Conservation (phyloP, 2,888 invertebrate genomes). For the Plagiodera versicolora region DNA sequence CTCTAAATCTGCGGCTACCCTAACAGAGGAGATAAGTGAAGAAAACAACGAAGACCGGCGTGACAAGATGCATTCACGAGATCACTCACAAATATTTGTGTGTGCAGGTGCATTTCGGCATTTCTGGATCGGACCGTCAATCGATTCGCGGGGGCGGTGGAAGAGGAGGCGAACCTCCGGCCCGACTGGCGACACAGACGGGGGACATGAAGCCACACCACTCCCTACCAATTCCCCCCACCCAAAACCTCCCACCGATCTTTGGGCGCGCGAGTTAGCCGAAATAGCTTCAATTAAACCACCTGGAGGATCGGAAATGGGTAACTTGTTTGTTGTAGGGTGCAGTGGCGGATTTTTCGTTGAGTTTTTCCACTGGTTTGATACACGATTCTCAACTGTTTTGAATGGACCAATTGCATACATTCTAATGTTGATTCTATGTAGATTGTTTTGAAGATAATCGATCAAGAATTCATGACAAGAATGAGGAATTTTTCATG, state of each 20-base stretch:
- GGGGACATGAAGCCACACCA: constrained; percentile 37
- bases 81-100: neutral
- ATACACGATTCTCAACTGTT: too few relatives aligned
- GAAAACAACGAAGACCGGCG: too few relatives aligned
- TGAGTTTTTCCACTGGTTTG: too few relatives aligned
- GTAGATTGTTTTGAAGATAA: too few relatives aligned
- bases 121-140: constrained; percentile 1
- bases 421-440: too few relatives aligned
- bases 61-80: neutral
- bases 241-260: neutral
- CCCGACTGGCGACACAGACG: constrained; percentile 46
- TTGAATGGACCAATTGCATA: too few relatives aligned
- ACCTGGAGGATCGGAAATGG: neutral
- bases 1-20: too few relatives aligned
- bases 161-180: constrained; percentile 27
- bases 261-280: neutral
- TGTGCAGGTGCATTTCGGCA: constrained; percentile 12
- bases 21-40: too few relatives aligned
- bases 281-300: neutral
- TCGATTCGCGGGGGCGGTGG: constrained; percentile 14
- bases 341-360: neutral
- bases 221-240: neutral
- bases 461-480: too few relatives aligned
- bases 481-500: too few relatives aligned
- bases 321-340: neutral